Percentiles rank a stretch among this genome's conserved stretches.
Conservation (phyloP, 2,113 vertebrate species). For the Todiramphus saurophagus region DNA sequence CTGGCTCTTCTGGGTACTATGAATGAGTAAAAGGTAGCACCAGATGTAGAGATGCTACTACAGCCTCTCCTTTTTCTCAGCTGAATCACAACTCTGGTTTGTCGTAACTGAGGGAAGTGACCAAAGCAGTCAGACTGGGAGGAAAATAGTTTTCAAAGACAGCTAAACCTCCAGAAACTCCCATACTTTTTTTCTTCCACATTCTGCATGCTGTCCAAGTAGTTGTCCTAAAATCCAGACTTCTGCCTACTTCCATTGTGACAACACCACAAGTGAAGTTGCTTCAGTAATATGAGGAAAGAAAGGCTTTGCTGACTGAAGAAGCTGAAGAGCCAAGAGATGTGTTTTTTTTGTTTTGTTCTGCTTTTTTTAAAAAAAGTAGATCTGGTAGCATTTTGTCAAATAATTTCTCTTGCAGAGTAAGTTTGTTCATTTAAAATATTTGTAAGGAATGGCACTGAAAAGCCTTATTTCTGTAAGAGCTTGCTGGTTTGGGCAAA, state of each 20-base stretch:
- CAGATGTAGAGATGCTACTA: background rate
- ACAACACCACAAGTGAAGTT: background rate
- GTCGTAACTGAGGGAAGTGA: background rate
- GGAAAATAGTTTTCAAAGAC: background rate
- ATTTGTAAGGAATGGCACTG: background rate
- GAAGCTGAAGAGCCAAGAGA: background rate
- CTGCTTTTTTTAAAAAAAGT: background rate
- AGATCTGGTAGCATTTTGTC: background rate
- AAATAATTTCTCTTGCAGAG: background rate
- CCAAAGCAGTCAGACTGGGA: background rate
- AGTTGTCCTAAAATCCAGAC: background rate
- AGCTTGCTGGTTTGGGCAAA: background rate
- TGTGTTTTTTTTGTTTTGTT: background rate
- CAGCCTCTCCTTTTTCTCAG: background rate
- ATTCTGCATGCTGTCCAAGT: background rate
- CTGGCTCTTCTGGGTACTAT: background rate
- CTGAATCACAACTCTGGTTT: background rate
- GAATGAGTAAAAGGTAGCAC: background rate
- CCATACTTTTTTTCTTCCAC: accelerated
- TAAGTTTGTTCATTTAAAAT: background rate
- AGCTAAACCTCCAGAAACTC: background rate
- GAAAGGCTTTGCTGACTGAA: background rate
- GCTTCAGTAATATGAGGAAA: background rate
- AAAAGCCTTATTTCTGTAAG: background rate
- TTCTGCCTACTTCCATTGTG: background rate